Base-by-base conservation (phyloP, 2,888 invertebrate genomes). In the Philaethria dido region DNA sequence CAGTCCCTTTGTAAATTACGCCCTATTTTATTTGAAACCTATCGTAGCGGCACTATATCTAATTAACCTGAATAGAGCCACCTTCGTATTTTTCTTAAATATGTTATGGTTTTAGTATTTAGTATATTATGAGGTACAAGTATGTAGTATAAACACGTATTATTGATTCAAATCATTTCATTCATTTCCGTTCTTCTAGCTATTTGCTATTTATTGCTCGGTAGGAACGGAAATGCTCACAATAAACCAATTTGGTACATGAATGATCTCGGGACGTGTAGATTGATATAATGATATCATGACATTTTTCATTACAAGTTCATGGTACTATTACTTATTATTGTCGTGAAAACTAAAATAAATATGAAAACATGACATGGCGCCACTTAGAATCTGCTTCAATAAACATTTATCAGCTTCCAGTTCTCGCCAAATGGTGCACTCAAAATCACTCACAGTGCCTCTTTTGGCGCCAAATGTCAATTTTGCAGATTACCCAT, bases 401-500 rank as follows among this genome's bases (percentile, higher is more conserved):
- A 73, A 84, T 86, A 86, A 88, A 87, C 86, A 84, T 87, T 86
- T 84, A 84, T 80, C 73, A 75, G 73, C 75, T 77, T 77, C 77
- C 80, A 80, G 80, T 81, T 83, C 77, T 76, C 83, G 79, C 78
- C 83, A 82, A 84, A 85, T 84, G 80, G 79, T 75, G 79, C 80
- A 81, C 82, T 85, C 78, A 77, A 80, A 80, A 83, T 86, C 83
- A 80, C 80, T 82, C 81, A 77, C 72, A 80, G 77, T 76, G 79
- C 76, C 81, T 80, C 82, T 84, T 85, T 84, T 83, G 89, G 88
- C 86, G 88, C 86, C 84, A 80, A 88, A 85, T 87, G 87, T 86
- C 85, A 78, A 89, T 89, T 88, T 86, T 83, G 83, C 83, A 85
- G 83, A 88, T 86, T 84, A 83, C 79, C 80, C 82, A 82, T 81